Base-by-base conservation (phyloP, 2,888 invertebrate species). In the Tenthredo amoena region DNA sequence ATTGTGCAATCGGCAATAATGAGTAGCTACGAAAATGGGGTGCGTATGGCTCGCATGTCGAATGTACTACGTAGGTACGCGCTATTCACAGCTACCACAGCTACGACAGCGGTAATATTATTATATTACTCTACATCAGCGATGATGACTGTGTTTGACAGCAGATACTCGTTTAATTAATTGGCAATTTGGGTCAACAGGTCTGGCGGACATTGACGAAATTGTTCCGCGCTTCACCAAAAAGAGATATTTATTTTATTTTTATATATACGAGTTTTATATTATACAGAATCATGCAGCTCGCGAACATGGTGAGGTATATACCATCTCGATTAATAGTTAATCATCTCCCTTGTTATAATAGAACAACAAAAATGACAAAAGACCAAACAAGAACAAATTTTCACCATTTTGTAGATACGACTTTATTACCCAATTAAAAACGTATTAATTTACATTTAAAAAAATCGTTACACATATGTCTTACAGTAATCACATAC, bases 121-220 rank as follows among this genome's bases (percentile, higher is more conserved):
- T 68, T 34, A 58, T 81, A 58, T 81, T 31, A 65, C 81, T 81
- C 21, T 40, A 55, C 62, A 40, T 62, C 58, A 21, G 62, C 40
- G 81, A 31, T 81, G 40, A 81, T 81, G 81, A 81, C 65, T 81
- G 58, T 81, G 62, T 81, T 81, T 65, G 81, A 81, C 81, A 81
- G 81, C 81, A 65, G 40, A 65, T 81, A 81, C 81, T 65, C 81
- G 81, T 81, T 81, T 62, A 81, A 81, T 81, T 81, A 81, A 62
- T 81, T 81, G 81, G 65, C 81, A 65, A 81, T 62, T 81, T 65
- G 26, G 81, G 81, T 81, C 81, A 81, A 81, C 81, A 65, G 62
- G 81, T 81, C 21, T 62, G 37, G 40, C 81, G 81, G 81, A 81
- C 62, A 81, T 62, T 62, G 62, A 65, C 62, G 62, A 81, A 81